These are phyloP conservation scores for Ophion costatus DNA, from an alignment of 2,888 invertebrate genomes.

Conservation along the genomic window DNA sequence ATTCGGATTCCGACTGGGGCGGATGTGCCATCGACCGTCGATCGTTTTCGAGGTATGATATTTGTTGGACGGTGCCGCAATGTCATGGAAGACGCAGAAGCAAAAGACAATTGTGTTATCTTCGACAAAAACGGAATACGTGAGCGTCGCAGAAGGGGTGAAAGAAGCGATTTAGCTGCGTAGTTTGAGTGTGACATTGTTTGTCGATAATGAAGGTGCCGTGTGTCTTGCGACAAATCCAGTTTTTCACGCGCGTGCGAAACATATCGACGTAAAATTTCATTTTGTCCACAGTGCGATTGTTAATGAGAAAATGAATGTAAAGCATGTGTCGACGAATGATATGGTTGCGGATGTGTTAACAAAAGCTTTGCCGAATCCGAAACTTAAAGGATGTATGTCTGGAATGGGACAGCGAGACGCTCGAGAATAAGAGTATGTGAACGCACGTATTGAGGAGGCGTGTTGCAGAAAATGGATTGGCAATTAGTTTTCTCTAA, in stretches of 20 bases:
- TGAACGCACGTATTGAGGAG: conserved; percentile 37
- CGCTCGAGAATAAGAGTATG: conserved; percentile 3
- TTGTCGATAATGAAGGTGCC: conserved; percentile 62
- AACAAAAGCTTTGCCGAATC: conserved; percentile 57
- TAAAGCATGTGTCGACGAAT: conserved; percentile 48
- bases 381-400: conserved; percentile 19
- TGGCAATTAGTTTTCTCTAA: neutral
- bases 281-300: conserved; percentile 49
- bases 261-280: conserved; percentile 62
- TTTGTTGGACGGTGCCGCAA: conserved; percentile 35
- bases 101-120: conserved; percentile 50
- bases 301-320: conserved; percentile 4
- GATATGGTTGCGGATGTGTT: conserved; percentile 53
- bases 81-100: conserved; percentile 56
- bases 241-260: conserved; percentile 61
- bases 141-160: conserved; percentile 45
- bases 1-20: conserved; percentile 21
- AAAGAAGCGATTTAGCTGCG: conserved; percentile 55
- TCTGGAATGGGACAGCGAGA: conserved; percentile 21
- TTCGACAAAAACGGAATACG: conserved; percentile 57
- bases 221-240: conserved; percentile 57
- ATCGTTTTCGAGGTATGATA: conserved; percentile 33
- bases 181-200: conserved; percentile 20
- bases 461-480: conserved; percentile 33
- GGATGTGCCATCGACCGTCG: conserved; percentile 1